Conservation (phyloP, 2,888 invertebrate species). For the Mactromeris polynyma region DNA sequence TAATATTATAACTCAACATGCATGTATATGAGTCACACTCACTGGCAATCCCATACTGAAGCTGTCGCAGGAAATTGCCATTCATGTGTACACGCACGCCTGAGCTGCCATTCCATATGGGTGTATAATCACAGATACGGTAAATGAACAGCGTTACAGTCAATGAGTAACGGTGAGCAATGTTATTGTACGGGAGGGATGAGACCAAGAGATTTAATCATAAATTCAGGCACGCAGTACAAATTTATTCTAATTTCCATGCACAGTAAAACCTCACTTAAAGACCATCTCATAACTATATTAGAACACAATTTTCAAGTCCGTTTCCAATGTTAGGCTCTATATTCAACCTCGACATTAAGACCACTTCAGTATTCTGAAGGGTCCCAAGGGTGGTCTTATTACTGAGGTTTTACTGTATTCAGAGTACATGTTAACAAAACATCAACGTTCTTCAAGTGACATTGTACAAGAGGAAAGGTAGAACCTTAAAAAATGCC, state of each 20-base stretch:
- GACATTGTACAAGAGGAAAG: no score
- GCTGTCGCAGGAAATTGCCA: conserved; percentile 14
- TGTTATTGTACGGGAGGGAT: background rate
- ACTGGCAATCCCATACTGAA: background rate
- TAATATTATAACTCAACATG: background rate
- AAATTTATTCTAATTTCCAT: background rate
- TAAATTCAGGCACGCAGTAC: background rate
- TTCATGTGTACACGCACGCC: background rate
- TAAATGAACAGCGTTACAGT: background rate
- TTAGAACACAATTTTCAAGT: no score
- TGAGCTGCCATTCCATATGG: background rate
- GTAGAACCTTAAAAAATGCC: no score
- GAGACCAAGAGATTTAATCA: background rate
- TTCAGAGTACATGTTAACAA: no score
- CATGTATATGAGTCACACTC: background rate
- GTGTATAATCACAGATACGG: background rate
- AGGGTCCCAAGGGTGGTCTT: no score
- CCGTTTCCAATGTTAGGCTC: no score
- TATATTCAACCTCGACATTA: no score
- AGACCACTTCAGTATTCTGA: no score
- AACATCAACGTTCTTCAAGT: no score
- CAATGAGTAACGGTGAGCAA: background rate
- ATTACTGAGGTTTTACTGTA: no score
- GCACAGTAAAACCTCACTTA: no score
- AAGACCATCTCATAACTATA: no score